Percentiles rank a stretch among this genome's conserved stretches.
Conservation (phyloP, 2,797 vertebrate species). For the Carduelis carduelis region DNA sequence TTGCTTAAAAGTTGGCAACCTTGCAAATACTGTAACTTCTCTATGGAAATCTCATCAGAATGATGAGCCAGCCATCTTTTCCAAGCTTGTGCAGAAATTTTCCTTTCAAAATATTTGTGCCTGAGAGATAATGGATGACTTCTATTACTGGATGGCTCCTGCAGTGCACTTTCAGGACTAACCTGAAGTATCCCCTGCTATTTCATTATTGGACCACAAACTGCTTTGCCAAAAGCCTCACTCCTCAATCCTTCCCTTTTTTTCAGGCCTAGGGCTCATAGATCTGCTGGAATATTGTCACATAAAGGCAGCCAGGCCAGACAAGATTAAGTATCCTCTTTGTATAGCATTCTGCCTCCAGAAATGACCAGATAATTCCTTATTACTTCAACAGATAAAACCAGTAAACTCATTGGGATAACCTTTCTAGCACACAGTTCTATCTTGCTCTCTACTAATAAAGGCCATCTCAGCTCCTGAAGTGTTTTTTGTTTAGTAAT, state of each 20-base stretch:
- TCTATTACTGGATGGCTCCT: slow-evolving; percentile 31
- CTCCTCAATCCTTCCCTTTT: not conserved
- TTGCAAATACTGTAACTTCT: slow-evolving; percentile 34
- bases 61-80: slow-evolving; percentile 28
- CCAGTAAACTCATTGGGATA: not conserved
- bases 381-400: not conserved
- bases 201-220: not conserved
- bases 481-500: not conserved
- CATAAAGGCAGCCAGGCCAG: not conserved
- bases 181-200: not conserved
- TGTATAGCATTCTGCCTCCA: not conserved
- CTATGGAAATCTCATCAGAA: slow-evolving; percentile 51
- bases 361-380: not conserved
- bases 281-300: not conserved
- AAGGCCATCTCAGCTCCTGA: not conserved
- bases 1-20: slow-evolving; percentile 59
- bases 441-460: not conserved
- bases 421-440: not conserved
- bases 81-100: not conserved
- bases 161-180: slow-evolving; percentile 2
- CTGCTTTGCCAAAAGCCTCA: not conserved
- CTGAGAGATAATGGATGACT: slow-evolving; percentile 17
- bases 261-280: not conserved
- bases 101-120: slow-evolving; percentile 45
- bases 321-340: not conserved